Percentiles rank a stretch among this genome's conserved stretches.
Conservation (phyloP, 2,888 invertebrate species). For the Aphodius granarius region DNA sequence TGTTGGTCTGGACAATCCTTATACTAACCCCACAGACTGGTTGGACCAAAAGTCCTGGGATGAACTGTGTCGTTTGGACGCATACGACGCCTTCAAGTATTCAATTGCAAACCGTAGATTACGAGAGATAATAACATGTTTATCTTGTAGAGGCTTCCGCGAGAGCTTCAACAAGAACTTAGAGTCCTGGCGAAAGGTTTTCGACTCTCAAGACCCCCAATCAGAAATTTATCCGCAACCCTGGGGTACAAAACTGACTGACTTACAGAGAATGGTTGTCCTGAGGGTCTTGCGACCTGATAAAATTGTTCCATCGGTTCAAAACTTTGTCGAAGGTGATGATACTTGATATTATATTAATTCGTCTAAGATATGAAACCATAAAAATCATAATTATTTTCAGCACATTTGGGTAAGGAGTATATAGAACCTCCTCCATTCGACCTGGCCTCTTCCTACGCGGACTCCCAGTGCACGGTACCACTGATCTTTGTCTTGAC, state of each 20-base stretch:
- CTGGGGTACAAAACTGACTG: slow-evolving; percentile 64
- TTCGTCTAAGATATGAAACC: neutral
- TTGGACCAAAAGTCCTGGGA: slow-evolving; percentile 74
- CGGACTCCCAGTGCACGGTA: slow-evolving; percentile 83
- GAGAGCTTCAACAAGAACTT: slow-evolving; percentile 63
- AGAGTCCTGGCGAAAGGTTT: slow-evolving; percentile 70
- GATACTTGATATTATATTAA: neutral
- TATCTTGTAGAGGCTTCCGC: slow-evolving; percentile 60
- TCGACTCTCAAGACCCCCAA: slow-evolving; percentile 77
- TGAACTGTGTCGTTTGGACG: slow-evolving; percentile 69
- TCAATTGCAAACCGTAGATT: neutral
- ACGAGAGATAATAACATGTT: neutral
- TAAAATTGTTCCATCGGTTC: slow-evolving; percentile 81
- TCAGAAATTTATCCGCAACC: slow-evolving; percentile 67
- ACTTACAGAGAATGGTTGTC: slow-evolving; percentile 77
- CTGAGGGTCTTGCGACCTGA: slow-evolving; percentile 84
- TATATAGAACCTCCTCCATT: slow-evolving; percentile 92
- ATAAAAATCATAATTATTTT: slow-evolving; percentile 30
- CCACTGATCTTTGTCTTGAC: slow-evolving; percentile 90
- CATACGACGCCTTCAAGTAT: slow-evolving; percentile 56
- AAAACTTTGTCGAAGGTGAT: slow-evolving; percentile 67
- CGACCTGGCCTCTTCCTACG: slow-evolving; percentile 79
- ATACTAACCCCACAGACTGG: slow-evolving; percentile 72
- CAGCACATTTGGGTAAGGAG: slow-evolving; percentile 71
- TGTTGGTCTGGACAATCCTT: slow-evolving; percentile 74